Conservation (phyloP, 2,888 invertebrate species). For the Hermaeophaga mercurialis region DNA sequence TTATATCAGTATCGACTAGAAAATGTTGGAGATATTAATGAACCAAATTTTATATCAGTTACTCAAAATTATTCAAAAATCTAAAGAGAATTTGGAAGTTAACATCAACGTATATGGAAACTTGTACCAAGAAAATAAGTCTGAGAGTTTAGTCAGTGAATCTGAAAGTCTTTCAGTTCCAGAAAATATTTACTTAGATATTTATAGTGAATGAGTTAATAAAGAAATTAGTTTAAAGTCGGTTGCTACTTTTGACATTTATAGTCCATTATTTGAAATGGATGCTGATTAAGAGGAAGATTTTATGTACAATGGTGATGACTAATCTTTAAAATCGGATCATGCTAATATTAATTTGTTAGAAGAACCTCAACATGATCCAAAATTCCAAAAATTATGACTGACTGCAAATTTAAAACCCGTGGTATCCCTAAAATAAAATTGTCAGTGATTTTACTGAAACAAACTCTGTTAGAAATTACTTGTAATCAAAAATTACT, state of each 20-base stretch:
- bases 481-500: too few relatives aligned
- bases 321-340: slow-evolving; percentile 37
- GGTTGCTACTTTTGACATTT: slow-evolving; percentile 42
- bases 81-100: slow-evolving; percentile 42
- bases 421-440: slow-evolving; percentile 10
- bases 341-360: slow-evolving; percentile 29
- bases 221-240: slow-evolving; percentile 33
- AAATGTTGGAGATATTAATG: slow-evolving; percentile 40
- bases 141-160: slow-evolving; percentile 13
- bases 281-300: slow-evolving; percentile 55
- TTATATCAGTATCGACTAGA: slow-evolving; percentile 50
- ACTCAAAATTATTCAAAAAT: slow-evolving; percentile 49
- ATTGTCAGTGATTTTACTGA: background rate
- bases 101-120: slow-evolving; percentile 39
- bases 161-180: slow-evolving; percentile 12
- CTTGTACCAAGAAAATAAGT: slow-evolving; percentile 17
- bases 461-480: too few relatives aligned
- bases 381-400: slow-evolving; percentile 22
- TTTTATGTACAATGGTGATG: slow-evolving; percentile 48
- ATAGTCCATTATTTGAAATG: slow-evolving; percentile 40
- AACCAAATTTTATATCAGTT: slow-evolving; percentile 52
- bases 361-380: slow-evolving; percentile 27
- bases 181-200: slow-evolving; percentile 17
- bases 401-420: slow-evolving; percentile 12
- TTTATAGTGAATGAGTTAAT: slow-evolving; percentile 12